Conservation (phyloP, 2,797 vertebrate species). For the Anguilla marmorata region DNA sequence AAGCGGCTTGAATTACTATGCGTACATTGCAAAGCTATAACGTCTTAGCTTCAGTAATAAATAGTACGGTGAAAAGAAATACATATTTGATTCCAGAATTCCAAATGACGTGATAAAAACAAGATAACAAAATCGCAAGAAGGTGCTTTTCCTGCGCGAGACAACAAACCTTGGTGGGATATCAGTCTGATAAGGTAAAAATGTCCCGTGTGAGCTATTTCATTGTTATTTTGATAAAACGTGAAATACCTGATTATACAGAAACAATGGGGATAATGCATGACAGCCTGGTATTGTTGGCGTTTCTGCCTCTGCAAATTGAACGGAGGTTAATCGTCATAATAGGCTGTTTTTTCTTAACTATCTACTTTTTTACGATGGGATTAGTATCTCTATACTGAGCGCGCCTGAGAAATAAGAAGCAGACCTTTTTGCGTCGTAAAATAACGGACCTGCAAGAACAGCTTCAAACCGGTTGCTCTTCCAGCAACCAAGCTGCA, state of each 20-base stretch:
- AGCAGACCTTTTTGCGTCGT: slow-evolving; percentile 15
- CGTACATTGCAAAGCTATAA: background rate
- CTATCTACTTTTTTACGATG: background rate
- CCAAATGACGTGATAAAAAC: background rate
- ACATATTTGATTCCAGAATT: background rate
- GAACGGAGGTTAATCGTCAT: background rate
- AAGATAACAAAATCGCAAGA: background rate
- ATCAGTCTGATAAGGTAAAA: background rate
- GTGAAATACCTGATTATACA: background rate
- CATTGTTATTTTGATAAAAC: background rate
- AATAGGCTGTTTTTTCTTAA: background rate
- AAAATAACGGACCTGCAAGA: slow-evolving; percentile 56
- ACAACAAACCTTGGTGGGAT: background rate
- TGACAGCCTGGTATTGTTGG: no score
- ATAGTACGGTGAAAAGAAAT: background rate
- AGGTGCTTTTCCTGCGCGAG: background rate
- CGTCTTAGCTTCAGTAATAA: background rate
- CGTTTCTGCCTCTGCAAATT: background rate
- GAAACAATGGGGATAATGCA: background rate
- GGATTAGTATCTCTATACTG: background rate
- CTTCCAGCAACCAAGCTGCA: slow-evolving; percentile 51
- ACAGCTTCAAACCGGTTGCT: slow-evolving; percentile 68
- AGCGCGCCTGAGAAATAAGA: background rate
- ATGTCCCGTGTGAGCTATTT: background rate
- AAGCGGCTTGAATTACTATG: background rate